Evolutionary conservation across 1,140 invertebrate genomes (phyloP).

Genomic region (Steinernema khuongi): DNA sequence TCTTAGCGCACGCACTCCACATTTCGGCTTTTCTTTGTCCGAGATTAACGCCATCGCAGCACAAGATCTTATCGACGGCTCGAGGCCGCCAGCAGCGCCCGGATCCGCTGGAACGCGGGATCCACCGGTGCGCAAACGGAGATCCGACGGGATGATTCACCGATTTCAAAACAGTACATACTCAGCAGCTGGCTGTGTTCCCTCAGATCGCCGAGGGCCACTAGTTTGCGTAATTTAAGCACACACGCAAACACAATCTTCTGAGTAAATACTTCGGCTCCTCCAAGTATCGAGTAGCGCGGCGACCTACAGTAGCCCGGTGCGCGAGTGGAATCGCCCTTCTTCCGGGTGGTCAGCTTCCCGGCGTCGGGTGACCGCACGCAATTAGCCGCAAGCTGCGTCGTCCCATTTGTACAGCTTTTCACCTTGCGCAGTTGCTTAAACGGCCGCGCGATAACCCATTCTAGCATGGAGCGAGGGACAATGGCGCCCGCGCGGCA

Average conservation of each 20-base stretch:
- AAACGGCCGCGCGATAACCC: conserved; percentile 12
- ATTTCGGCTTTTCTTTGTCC: background rate
- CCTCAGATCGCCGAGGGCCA: background rate
- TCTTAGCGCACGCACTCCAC: background rate
- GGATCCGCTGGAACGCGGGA: background rate
- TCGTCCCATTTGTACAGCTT: conserved; percentile 15
- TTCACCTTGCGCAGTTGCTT: conserved; percentile 15
- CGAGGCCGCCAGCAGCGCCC: background rate
- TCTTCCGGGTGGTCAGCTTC: conserved; percentile 1
- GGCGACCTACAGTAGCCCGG: background rate
- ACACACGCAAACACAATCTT: conserved; percentile 10
- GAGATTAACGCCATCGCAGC: background rate
- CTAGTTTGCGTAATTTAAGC: conserved; percentile 7
- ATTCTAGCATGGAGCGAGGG: conserved; percentile 7
- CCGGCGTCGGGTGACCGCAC: background rate
- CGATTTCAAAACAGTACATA: background rate
- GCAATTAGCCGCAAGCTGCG: conserved; percentile 11
- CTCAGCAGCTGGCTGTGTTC: background rate
- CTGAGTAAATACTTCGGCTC: conserved; percentile 2
- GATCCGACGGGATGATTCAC: background rate
- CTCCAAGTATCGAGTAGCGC: conserved; percentile 9
- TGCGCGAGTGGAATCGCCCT: background rate
- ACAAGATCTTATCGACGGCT: background rate
- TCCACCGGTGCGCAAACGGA: too few relatives aligned
- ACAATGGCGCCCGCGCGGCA: conserved; percentile 5